Percentiles rank a stretch among this genome's conserved stretches.
phyloP scores from a whole-genome alignment of 2,113 vertebrate species.

The Macaca fascicularis region DNA sequence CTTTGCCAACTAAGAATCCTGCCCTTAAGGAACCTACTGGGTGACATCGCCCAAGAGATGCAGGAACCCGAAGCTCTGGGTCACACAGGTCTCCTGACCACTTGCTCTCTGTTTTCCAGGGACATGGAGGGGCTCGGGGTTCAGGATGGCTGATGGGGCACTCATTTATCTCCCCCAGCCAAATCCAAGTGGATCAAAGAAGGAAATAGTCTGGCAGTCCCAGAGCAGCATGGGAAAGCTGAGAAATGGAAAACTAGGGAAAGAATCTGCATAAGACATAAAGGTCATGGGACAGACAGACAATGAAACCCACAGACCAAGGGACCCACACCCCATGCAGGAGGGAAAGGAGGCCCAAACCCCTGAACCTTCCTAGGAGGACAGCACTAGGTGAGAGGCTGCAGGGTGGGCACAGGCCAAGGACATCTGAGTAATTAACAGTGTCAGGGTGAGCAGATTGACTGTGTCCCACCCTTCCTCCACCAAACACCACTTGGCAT shows the following conservation, averaged over 20 bases:
- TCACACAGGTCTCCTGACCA: background rate
- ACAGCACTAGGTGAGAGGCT: background rate
- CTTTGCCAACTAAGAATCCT: background rate
- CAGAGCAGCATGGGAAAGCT: background rate
- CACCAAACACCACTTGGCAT: background rate
- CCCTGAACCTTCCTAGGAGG: background rate
- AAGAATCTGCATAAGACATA: fast-evolving
- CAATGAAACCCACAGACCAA: background rate
- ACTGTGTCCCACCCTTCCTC: too few species aligned
- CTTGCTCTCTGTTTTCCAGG: background rate
- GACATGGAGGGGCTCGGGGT: fast-evolving
- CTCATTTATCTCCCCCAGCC: background rate
- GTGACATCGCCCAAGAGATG: background rate
- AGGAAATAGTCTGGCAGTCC: background rate
- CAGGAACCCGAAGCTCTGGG: fast-evolving
- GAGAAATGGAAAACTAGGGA: background rate
- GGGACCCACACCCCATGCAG: fast-evolving
- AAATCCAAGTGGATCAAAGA: background rate
- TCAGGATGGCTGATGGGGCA: background rate
- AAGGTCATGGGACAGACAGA: fast-evolving
- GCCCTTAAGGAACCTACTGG: background rate
- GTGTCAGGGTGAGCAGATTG: fast-evolving
- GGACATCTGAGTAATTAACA: fast-evolving
- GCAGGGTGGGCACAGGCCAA: background rate
- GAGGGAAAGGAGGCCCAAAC: too few species aligned